These are phyloP conservation scores for Cryptotermes secundus DNA, from an alignment of 1,140 invertebrate species.

Conservation along the genomic window DNA sequence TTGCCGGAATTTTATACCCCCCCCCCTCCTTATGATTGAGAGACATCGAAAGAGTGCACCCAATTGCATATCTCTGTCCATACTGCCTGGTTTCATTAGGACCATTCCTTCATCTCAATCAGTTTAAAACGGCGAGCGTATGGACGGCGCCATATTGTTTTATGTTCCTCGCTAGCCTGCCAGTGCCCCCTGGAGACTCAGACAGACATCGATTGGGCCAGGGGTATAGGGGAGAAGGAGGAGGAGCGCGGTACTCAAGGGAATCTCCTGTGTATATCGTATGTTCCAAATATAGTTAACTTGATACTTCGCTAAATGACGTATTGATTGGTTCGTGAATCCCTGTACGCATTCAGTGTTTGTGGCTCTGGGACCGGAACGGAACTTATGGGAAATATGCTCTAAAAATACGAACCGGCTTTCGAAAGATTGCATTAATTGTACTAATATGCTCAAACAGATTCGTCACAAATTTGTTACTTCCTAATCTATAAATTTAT, in stretches of 20 bases:
- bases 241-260: slow-evolving; percentile 19
- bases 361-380: background rate
- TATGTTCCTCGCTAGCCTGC: slow-evolving; percentile 27
- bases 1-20: too few species aligned
- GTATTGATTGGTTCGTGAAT: background rate
- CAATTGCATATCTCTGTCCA: background rate
- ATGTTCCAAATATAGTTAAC: slow-evolving; percentile 29
- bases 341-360: background rate
- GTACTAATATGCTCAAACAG: too few species aligned
- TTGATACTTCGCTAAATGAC: slow-evolving; percentile 20
- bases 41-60: background rate
- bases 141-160: slow-evolving; percentile 31
- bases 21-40: background rate
- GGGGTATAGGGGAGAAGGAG: background rate
- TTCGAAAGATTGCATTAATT: background rate
- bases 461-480: too few species aligned
- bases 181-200: slow-evolving; percentile 24
- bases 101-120: slow-evolving; percentile 31
- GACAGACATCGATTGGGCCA: slow-evolving; percentile 29
- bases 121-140: slow-evolving; percentile 28
- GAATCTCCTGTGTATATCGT: slow-evolving; percentile 19
- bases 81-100: slow-evolving; percentile 29
- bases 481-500: too few species aligned
- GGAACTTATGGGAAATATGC: background rate
- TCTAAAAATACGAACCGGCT: background rate